Base-by-base conservation (phyloP, 2,888 invertebrate species). In the Trichopria drosophilae region DNA sequence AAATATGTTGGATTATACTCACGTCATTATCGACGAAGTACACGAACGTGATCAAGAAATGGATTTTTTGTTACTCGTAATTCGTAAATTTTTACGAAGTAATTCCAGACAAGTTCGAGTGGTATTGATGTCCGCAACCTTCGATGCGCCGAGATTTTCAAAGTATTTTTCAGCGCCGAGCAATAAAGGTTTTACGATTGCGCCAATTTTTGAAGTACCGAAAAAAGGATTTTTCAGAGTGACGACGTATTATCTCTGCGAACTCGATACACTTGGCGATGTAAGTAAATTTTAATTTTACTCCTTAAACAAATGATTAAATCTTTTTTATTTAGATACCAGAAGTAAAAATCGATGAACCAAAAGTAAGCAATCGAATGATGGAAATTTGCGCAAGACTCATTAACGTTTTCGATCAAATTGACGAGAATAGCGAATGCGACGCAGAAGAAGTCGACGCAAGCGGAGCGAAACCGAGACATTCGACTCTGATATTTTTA, bases 121-220 rank as follows among this genome's bases (percentile, higher is more conserved):
- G 0, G 81, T 97, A 41, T 78, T 97, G 3, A 97, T 97, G 96
- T 96, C 95, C 0, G 97, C 97, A 0, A 96, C 97, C 2, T 86
- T 95, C 63, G 84, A 93, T 66, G 81, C 86, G 0, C 75, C 81
- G 3, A 80, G 81, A 55, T 92, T 92, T 76, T 80, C 85, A 0
- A 72, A 83, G 20, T 93, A 93, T 65, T 90, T 86, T 68, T 75
- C 78, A 12, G 69, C 76, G 3, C 78, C 79, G 1, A 64, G 73
- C 10, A 58, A 64, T 31, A 64, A 65, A 15, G 61, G 67, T 15
- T 63, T 75, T 26, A 62, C 75, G 10, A 74, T 77, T 9, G 83
- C 85, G 0, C 86, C 84, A 1, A 73, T 84, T 10, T 66, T 86
- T 56, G 82, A 73, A 62, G 78, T 81, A 36, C 79, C 71, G 57